Evolutionary conservation across 2,888 invertebrate species (phyloP).

Genomic region (Lobophora halterata): DNA sequence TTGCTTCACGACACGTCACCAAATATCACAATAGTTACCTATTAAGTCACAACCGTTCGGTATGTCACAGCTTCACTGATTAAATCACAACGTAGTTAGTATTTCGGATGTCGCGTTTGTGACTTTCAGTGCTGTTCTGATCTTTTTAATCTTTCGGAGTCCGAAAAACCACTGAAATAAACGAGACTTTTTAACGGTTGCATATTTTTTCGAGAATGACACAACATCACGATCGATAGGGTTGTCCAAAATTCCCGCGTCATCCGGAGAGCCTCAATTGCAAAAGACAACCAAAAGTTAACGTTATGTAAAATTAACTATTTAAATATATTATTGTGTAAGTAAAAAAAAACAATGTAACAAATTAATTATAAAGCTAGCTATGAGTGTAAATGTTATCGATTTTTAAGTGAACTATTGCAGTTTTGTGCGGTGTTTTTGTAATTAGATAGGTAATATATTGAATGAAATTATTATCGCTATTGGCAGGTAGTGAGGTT

Average conservation of each 20-base stretch:
- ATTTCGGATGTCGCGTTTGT: slow-evolving; percentile 32
- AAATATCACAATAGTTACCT: slow-evolving; percentile 81
- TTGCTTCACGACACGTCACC: slow-evolving; percentile 56
- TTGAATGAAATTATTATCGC: slow-evolving; percentile 79
- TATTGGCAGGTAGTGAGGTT: slow-evolving; percentile 64
- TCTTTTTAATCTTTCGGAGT: no score
- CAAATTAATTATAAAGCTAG: slow-evolving; percentile 80
- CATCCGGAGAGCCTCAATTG: slow-evolving; percentile 68
- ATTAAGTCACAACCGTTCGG: slow-evolving; percentile 75
- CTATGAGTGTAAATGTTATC: slow-evolving; percentile 80
- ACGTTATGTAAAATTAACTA: slow-evolving; percentile 77
- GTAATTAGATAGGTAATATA: slow-evolving; percentile 82
- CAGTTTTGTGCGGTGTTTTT: slow-evolving; percentile 80
- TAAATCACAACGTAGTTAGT: slow-evolving; percentile 67
- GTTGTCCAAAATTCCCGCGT: slow-evolving; percentile 68
- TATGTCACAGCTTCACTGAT: slow-evolving; percentile 77
- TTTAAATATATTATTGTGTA: slow-evolving; percentile 76
- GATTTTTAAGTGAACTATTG: slow-evolving; percentile 78
- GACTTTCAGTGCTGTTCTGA: slow-evolving; percentile 31
- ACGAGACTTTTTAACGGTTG: no score
- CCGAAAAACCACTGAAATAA: no score
- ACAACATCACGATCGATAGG: slow-evolving; percentile 50
- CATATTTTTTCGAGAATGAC: slow-evolving; percentile 35
- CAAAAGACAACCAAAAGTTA: slow-evolving; percentile 81
- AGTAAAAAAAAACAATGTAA: slow-evolving; percentile 74